Evolutionary conservation across 2,888 invertebrate species (phyloP).

Genomic region (Acanthoscelides obtectus): DNA sequence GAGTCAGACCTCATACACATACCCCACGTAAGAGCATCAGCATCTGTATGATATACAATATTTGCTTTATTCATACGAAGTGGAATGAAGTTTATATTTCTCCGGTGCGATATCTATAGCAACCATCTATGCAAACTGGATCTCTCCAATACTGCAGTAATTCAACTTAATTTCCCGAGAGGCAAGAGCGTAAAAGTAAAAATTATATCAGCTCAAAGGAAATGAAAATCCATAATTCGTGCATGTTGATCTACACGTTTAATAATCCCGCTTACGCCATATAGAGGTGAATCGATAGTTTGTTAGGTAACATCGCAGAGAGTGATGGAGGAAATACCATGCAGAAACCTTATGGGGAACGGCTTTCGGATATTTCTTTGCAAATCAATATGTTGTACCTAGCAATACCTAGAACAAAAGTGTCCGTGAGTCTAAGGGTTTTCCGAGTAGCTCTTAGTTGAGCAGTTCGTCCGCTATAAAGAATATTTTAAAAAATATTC

Average conservation of each 20-base stretch:
- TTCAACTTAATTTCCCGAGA: slow-evolving; percentile 14
- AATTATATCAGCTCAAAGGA: slow-evolving; percentile 38
- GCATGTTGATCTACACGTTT: slow-evolving; percentile 29
- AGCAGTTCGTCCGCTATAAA: no score
- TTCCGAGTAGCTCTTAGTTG: no score
- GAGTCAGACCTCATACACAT: no score
- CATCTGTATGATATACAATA: no score
- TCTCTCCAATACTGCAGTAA: not conserved
- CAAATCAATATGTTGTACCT: no score
- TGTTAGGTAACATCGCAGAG: not conserved
- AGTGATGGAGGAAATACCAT: not conserved
- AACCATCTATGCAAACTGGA: not conserved
- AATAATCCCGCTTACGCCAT: slow-evolving; percentile 14
- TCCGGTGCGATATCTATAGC: not conserved
- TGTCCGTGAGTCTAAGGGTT: no score
- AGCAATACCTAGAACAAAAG: no score
- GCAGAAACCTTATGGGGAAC: no score
- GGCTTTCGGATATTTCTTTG: no score
- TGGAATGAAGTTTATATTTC: not conserved
- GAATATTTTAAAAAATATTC: no score
- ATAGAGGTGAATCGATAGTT: not conserved
- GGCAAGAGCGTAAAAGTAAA: slow-evolving; percentile 33
- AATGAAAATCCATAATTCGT: slow-evolving; percentile 42
- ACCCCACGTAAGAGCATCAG: no score
- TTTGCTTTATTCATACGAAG: no score